Base-by-base conservation (phyloP, 2,888 invertebrate species). In the Dicyrtoma fusca region DNA sequence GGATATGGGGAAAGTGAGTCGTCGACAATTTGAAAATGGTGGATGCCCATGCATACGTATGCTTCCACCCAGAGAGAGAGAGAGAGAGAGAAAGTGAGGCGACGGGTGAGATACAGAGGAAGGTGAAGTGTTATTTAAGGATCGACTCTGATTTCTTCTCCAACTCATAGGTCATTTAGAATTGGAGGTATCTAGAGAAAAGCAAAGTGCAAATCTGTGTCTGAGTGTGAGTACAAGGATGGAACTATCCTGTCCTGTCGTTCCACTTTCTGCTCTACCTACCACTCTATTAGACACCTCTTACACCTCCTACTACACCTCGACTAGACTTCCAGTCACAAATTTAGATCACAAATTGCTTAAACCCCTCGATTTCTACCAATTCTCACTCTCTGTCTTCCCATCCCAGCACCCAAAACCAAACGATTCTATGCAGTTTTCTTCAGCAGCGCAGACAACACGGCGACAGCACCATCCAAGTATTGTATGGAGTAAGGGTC, bases 161-260 rank as follows among this genome's bases (percentile, higher is more conserved):
- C 55, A 5, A 42, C 47, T 68, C 68, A 51, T 66, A 68, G 68
- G 57, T 68, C 68, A 68, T 68, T 68, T 68, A 55, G 44, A 34
- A 23, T 68, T 45, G 68, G 57, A 68, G 68, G 59, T 68, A 57
- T 44, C 68, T 57, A 44, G 68, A 68, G 66, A 66, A 57, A 68
- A 59, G 57, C 47, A 68, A 68, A 68, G 68, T 68, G 68, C 68
- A 68, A 68, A 68, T 57, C 68, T 55, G 57, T 68, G 68, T 68
- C 68, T 68, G 17, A 21, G 53, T 21, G 21, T 53, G 53, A 53
- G 53, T 21, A 17, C 44, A 61, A 44, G 19, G 17, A 61, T 42
- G n/a, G 11, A 26, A 57, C 25, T 25, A 57, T 57, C 26, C 19
- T 26, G 25, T 26, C 25, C 25, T 59, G 26, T 59, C 59, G 61